Percentiles rank a stretch among this genome's conserved stretches.
phyloP scores from a whole-genome alignment of 2,113 vertebrate genomes.

The Chlamydotis undulata region DNA sequence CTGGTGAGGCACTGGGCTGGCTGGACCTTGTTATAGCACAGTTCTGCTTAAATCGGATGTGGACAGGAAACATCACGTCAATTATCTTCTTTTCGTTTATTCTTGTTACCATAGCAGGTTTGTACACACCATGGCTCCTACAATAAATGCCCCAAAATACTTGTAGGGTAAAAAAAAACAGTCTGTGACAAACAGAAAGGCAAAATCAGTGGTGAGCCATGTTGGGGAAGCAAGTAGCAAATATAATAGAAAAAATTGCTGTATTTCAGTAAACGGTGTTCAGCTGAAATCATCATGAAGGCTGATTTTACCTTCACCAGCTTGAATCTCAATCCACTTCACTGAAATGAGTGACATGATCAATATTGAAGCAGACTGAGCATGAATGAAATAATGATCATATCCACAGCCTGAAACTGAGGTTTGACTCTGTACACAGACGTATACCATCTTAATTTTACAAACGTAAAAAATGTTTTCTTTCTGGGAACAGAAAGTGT shows the following conservation, averaged over 20 bases:
- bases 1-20: not conserved
- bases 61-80: not conserved
- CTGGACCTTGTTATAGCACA: not conserved
- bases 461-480: not conserved
- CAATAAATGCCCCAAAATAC: not conserved
- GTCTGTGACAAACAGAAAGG: not conserved
- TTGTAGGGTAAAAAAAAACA: not conserved
- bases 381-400: not conserved
- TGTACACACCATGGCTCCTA: not conserved
- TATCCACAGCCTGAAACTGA: not conserved
- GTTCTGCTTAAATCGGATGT: not conserved
- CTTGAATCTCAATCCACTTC: not conserved
- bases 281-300: not conserved
- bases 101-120: not conserved
- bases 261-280: not conserved
- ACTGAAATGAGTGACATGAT: not conserved
- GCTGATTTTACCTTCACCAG: not conserved
- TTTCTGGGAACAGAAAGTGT: not conserved
- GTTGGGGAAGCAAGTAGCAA: not conserved
- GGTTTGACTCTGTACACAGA: not conserved
- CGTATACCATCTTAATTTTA: not conserved
- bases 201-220: not conserved
- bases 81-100: not conserved
- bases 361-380: not conserved
- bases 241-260: not conserved